Evolutionary conservation across 64 coral and sea anemone species (phyloP), one percentile per base, ranked within the genome.

Genomic region (Trachythela sp.): DNA sequence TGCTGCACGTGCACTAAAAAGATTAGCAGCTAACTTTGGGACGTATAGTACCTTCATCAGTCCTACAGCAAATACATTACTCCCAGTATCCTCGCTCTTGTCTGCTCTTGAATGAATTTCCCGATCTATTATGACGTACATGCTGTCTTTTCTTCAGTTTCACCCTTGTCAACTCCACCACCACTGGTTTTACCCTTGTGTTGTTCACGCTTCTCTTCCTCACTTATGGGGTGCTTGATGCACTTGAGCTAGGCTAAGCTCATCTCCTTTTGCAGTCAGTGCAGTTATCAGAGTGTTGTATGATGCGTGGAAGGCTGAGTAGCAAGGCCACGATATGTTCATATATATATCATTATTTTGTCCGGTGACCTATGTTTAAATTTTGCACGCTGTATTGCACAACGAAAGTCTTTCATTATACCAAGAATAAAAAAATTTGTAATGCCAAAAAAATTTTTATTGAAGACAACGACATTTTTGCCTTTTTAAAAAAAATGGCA

Each of bases 261-360:
- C 71, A 77, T 77, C 32, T 34, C 71, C 71, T 77, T 77, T 77
- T 32, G 71, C 71, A 35, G 71, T 77, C 26, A 77, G 17, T 77
- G 71, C 71, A 38, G 71, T 77, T 77, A 77, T 38, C 31, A 77
- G 26, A 27, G 71, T 36, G 71, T 77, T 77, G 17, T 77, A 77
- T 35, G 71, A n/a, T 22, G n/a, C 29, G 24, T 77, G 71, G 71
- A 35, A 77, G 71, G 71, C 71, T 77, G 8, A 77, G 36, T 77
- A 36, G 31, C 13, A 77, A n/a, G 4, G 71, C 36, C 4, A 38
- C 71, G 13, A 77, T 38, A 35, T 77, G 71, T 15, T 77, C 71
- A 35, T 77, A n/a, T n/a, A n/a, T n/a, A n/a, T n/a, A n/a, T n/a
- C n/a, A n/a, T n/a, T n/a, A n/a, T n/a, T n/a, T n/a, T n/a, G n/a